Base-by-base conservation (phyloP, 2,113 vertebrate species). In the Pampusana beccarii region DNA sequence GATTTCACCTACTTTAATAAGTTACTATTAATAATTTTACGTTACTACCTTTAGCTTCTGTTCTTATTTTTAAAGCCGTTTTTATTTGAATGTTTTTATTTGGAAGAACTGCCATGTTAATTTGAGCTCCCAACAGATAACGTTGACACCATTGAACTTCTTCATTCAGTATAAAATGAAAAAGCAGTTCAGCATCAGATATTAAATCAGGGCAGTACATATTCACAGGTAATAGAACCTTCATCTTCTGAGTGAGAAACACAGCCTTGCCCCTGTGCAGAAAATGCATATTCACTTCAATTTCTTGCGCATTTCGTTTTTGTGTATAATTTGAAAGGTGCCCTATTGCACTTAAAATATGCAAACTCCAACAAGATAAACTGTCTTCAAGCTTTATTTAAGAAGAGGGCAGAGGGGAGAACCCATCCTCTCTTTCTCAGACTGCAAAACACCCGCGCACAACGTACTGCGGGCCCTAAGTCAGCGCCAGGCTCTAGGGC, bases 371-470 rank as follows among this genome's bases (percentile, higher is more conserved):
- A 33, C 25, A 62, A 23, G 38, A 57, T 11, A 6, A 83, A 86
- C 33, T 2, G 4, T 48, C 51, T 58, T 2, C 0, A 62, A 88
- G 28, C 26, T 77, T 65, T 56, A 56, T 11, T 80, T 15, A 23
- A 67, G 9, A 11, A 28, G 10, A 7, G 4, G 3, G 9, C 3
- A 3, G 5, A n/a, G 4, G 4, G 9, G 6, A 6, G 13, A 31
- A 31, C 10, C 20, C 21, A 40, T 40, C 9, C 64, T 34, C 14
- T 34, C 54, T 61, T 82, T 86, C 83, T 57, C 61, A 74, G 61
- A 24, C 77, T 42, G 31, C 3, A 0, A 38, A 86, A 80, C 26
- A 56, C 54, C 88, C 26, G 6, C 0, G 3, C 36, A 25, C 48
- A n/a, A 10, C 0, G 28, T 21, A 14, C 61, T 84, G 77, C n/a